A percentile compares a stretch with the other conserved stretches of the same genome.
Conservation (phyloP, 2,797 vertebrate genomes). For the Ceyx erithaca region DNA sequence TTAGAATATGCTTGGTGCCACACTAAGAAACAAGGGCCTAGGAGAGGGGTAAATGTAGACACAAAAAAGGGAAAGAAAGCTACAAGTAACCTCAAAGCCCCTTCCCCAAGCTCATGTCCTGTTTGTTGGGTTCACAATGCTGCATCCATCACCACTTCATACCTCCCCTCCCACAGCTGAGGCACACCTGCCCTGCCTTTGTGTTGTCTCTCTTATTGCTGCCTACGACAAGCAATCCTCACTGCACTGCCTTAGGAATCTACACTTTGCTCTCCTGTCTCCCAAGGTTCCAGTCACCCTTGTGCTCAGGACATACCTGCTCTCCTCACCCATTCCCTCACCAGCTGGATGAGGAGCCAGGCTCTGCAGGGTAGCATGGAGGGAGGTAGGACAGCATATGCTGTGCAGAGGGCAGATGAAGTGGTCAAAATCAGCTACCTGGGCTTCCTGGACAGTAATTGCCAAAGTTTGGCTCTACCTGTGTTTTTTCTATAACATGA, state of each 20-base stretch:
- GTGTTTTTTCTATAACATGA: neutral
- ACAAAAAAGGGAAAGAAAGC: neutral
- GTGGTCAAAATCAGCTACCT: neutral
- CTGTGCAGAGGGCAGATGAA: neutral
- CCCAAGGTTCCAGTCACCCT: neutral
- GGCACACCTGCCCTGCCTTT: neutral
- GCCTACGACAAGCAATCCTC: neutral
- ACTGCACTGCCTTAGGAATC: neutral
- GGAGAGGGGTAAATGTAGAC: neutral
- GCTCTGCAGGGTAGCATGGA: neutral
- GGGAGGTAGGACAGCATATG: neutral
- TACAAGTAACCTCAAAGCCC: neutral
- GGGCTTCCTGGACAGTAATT: neutral
- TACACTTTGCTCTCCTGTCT: neutral
- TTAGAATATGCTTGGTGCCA: neutral
- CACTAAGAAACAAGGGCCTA: neutral
- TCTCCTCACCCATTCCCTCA: neutral
- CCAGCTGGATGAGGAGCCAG: neutral
- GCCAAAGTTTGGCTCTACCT: neutral
- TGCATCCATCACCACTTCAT: neutral
- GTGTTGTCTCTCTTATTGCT: accelerated
- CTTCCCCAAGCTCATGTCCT: neutral
- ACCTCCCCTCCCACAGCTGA: accelerated
- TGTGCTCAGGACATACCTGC: neutral
- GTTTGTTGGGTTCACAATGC: neutral